Percentiles rank a stretch among this genome's conserved stretches.
Evolutionary conservation across 2,888 invertebrate species (phyloP).

Genomic region (Rotaria macrura): DNA sequence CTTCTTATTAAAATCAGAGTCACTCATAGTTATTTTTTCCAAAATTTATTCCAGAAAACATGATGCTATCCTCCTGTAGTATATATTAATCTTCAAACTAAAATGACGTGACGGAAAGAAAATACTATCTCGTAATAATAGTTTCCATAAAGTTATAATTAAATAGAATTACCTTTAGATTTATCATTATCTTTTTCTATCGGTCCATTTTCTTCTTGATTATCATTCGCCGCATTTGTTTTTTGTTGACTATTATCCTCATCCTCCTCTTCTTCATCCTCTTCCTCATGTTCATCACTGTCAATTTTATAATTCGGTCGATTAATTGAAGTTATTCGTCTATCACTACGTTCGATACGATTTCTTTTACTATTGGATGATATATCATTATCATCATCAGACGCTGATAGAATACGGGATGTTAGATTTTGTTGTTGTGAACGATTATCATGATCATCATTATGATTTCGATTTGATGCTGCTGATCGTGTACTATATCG

Average conservation of each 20-base stretch:
- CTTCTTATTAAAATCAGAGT: too few species aligned
- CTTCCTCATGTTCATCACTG: constrained; percentile 18
- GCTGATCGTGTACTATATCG: neutral
- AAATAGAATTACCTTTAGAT: neutral
- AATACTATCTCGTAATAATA: too few species aligned
- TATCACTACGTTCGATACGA: constrained; percentile 19
- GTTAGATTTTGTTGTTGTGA: neutral
- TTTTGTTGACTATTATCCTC: constrained; percentile 1
- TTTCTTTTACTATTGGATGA: constrained; percentile 20
- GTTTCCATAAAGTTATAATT: too few species aligned
- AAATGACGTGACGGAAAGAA: too few species aligned
- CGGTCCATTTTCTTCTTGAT: neutral
- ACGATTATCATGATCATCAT: neutral
- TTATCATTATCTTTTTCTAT: neutral
- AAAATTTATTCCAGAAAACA: too few species aligned
- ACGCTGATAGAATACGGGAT: neutral
- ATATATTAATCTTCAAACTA: too few species aligned
- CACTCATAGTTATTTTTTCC: too few species aligned
- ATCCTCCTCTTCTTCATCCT: neutral
- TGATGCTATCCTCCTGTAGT: too few species aligned
- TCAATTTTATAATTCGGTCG: constrained; percentile 6
- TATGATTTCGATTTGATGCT: neutral
- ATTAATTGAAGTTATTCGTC: neutral
- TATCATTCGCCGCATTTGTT: neutral
- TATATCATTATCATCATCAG: neutral